phyloP scores from a whole-genome alignment of 1,140 invertebrate genomes.

The Ceratosolen fusciceps region DNA sequence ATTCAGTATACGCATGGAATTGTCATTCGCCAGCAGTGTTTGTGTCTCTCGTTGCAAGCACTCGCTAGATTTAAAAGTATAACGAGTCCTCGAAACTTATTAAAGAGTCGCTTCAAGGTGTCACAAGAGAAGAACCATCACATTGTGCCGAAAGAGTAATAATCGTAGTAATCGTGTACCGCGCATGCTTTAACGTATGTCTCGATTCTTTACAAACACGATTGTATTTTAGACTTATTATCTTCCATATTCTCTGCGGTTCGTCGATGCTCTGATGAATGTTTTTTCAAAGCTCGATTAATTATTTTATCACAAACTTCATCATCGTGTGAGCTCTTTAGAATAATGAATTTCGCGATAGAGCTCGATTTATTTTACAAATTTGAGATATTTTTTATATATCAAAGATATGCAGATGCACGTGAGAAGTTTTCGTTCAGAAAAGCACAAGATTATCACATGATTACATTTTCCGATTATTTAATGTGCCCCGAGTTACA shows the following conservation, averaged over 20 bases:
- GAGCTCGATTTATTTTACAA: too few species aligned
- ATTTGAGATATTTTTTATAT: too few species aligned
- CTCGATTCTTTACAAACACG: slow-evolving; percentile 20
- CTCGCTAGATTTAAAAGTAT: slow-evolving; percentile 17
- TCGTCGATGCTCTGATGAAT: neutral
- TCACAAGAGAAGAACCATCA: slow-evolving; percentile 4
- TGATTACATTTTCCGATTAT: too few species aligned
- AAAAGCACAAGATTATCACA: too few species aligned
- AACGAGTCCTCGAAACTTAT: too few species aligned
- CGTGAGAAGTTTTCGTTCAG: too few species aligned
- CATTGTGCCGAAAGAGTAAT: neutral
- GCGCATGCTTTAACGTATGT: slow-evolving; percentile 27
- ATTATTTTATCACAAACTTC: too few species aligned
- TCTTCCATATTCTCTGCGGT: slow-evolving; percentile 24
- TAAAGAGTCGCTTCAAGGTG: slow-evolving; percentile 34
- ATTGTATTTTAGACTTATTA: neutral
- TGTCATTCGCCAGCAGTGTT: slow-evolving; percentile 32
- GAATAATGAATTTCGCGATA: too few species aligned
- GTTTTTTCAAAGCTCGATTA: neutral
- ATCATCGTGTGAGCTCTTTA: too few species aligned
- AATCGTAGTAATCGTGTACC: slow-evolving; percentile 16
- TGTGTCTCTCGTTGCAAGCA: slow-evolving; percentile 2
- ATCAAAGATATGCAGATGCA: too few species aligned
- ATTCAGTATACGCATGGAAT: slow-evolving; percentile 40
- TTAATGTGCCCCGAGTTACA: too few species aligned